phyloP scores from a whole-genome alignment of 2,888 invertebrate species.

The Yponomeuta sedellus region DNA sequence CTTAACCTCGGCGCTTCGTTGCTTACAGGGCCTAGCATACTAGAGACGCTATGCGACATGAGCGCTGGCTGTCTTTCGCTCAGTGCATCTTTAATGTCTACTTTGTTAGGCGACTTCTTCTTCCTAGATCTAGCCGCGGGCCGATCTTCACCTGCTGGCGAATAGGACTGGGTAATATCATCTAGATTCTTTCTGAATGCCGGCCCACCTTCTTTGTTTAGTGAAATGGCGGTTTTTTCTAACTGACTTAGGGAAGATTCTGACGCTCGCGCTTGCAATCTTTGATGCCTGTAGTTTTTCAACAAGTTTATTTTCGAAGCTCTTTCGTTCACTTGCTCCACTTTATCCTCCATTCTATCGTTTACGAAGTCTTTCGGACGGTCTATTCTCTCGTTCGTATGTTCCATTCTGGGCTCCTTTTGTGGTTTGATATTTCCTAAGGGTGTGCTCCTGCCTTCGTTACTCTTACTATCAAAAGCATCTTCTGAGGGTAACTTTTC shows the following conservation, averaged over 20 bases:
- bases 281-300: conserved; percentile 70
- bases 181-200: conserved; percentile 68
- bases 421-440: conserved; percentile 11
- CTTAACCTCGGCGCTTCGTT: conserved; percentile 23
- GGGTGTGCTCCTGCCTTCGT: conserved; percentile 30
- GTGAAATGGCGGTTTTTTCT: conserved; percentile 61
- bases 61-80: conserved; percentile 32
- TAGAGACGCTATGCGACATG: conserved; percentile 68
- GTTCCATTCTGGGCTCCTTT: conserved; percentile 8
- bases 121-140: conserved; percentile 52
- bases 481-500: conserved; percentile 64
- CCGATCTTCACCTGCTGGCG: conserved; percentile 58
- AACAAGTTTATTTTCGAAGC: conserved; percentile 63
- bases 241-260: conserved; percentile 65
- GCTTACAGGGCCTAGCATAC: conserved; percentile 42
- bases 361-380: neutral
- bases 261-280: conserved; percentile 46
- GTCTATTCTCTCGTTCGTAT: conserved; percentile 1
- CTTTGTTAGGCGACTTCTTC: conserved; percentile 59
- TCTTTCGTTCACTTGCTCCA: conserved; percentile 33
- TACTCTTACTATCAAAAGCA: conserved; percentile 45
- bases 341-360: neutral
- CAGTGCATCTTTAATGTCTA: conserved; percentile 45
- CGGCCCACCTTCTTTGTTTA: conserved; percentile 63
- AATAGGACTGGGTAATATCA: conserved; percentile 70